A percentile compares a stretch with the other conserved stretches of the same genome.
These are phyloP conservation scores for Schlechtendalia chinensis DNA, from an alignment of 1,140 invertebrate genomes.

Conservation along the genomic window DNA sequence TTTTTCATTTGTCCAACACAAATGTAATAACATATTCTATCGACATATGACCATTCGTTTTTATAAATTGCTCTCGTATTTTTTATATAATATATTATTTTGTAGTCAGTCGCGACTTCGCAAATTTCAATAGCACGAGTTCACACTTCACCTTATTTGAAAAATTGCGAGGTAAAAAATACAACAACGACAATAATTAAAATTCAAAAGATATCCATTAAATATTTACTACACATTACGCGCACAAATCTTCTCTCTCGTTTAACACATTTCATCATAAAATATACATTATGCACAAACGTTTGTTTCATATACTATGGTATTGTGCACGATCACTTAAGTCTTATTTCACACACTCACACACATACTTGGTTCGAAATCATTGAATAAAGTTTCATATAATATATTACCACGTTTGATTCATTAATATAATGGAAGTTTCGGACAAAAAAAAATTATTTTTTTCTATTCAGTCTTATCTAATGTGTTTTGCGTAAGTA, in stretches of 20 bases:
- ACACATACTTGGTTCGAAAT: no score
- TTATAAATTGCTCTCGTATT: background rate
- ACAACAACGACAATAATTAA: background rate
- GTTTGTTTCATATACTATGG: no score
- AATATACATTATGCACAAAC: background rate
- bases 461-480: background rate
- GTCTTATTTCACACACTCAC: background rate
- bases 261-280: background rate
- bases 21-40: conserved; percentile 2
- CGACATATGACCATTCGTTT: no score
- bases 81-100: background rate
- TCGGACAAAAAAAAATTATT: background rate
- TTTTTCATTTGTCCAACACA: background rate
- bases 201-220: no score
- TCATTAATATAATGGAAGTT: background rate
- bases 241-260: no score
- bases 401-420: background rate
- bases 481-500: background rate
- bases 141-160: background rate
- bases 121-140: background rate
- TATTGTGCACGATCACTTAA: background rate
- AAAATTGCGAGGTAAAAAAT: background rate
- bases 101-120: background rate
- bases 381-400: background rate
- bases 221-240: no score